These are phyloP conservation scores for Cryptotermes secundus DNA, from an alignment of 1,140 invertebrate genomes.

Conservation along the genomic window DNA sequence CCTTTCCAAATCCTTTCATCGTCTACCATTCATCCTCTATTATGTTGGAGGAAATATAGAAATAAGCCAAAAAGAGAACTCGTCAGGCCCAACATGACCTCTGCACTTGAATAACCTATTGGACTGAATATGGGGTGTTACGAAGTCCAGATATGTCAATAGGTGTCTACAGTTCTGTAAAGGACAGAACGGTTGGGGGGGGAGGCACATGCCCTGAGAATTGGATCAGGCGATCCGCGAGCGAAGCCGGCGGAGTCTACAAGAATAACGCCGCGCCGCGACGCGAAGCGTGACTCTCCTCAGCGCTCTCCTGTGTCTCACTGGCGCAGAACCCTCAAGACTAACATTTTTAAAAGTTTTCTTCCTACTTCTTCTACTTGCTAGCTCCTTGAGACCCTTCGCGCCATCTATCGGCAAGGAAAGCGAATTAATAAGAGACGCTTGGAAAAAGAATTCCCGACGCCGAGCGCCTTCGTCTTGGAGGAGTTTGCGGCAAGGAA, in stretches of 20 bases:
- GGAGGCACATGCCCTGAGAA: too few species aligned
- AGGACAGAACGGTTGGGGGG: too few species aligned
- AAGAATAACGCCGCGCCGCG: too few species aligned
- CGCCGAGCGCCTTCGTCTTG: conserved; percentile 31
- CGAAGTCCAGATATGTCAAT: too few species aligned
- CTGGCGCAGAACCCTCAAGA: neutral
- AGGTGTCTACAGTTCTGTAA: too few species aligned
- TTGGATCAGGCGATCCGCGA: neutral
- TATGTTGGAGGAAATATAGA: too few species aligned
- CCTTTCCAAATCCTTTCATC: too few species aligned
- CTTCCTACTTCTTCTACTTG: conserved; percentile 4
- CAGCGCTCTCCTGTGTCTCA: neutral
- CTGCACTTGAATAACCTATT: too few species aligned
- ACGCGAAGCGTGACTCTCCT: neutral
- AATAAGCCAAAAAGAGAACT: too few species aligned
- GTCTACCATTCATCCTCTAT: too few species aligned
- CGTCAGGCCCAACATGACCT: too few species aligned
- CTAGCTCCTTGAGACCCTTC: conserved; percentile 19
- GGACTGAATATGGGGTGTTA: too few species aligned
- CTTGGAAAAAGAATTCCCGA: conserved; percentile 29
- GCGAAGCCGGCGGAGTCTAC: neutral
- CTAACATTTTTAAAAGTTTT: conserved; percentile 11
- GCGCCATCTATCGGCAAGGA: conserved; percentile 30
- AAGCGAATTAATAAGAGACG: conserved; percentile 27
- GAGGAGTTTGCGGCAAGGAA: conserved; percentile 22